Percentiles rank a stretch among this genome's conserved stretches.
phyloP scores from a whole-genome alignment of 2,113 vertebrate genomes.

The Thinocorus orbignyianus region DNA sequence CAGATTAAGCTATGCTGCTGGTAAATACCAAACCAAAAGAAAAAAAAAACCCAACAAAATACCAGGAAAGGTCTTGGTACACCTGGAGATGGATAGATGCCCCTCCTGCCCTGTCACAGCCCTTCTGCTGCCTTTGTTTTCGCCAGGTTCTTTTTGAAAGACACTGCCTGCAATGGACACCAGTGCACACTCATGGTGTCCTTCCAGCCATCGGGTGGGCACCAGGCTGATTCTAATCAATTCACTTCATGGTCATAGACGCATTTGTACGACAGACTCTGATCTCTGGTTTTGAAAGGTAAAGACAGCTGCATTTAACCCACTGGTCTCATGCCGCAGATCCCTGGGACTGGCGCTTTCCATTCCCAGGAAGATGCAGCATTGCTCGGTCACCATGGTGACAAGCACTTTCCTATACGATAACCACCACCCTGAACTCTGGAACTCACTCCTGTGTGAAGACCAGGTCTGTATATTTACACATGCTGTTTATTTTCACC shows the following conservation, averaged over 20 bases:
- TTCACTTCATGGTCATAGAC: not conserved
- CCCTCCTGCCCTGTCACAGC: not conserved
- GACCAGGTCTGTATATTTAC: not conserved
- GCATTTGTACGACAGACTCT: not conserved
- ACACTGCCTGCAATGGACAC: not conserved
- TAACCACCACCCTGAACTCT: not conserved
- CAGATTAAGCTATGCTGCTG: not conserved
- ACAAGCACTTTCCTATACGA: not conserved
- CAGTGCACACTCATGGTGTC: not conserved
- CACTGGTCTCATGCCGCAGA: not conserved
- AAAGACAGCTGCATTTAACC: not conserved
- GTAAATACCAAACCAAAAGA: not conserved
- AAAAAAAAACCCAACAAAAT: not conserved
- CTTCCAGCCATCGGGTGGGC: not conserved
- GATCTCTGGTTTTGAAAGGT: not conserved
- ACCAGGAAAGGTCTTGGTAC: not conserved
- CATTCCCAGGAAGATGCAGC: not conserved
- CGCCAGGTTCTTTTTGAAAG: not conserved
- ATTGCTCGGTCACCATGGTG: slow-evolving; percentile 26
- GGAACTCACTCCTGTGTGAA: not conserved
- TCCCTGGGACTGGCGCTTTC: not conserved
- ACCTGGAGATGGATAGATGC: not conserved
- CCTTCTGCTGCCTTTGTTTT: not conserved
- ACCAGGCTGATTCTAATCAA: not conserved
- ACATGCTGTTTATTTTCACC: rapidly evolving